These are phyloP conservation scores for Cotesia congregata DNA, from an alignment of 2,888 invertebrate species.

Conservation along the genomic window DNA sequence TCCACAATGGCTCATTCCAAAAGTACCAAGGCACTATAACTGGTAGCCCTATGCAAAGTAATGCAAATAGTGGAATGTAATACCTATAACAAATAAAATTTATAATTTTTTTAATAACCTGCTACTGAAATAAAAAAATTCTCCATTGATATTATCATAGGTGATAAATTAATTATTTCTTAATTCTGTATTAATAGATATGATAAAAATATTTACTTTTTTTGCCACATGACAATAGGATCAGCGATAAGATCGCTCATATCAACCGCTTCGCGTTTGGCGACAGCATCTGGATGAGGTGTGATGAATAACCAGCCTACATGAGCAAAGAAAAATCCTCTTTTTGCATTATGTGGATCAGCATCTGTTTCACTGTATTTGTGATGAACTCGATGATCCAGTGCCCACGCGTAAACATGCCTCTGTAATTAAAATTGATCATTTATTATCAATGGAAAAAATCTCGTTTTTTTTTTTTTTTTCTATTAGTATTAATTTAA, in stretches of 20 bases:
- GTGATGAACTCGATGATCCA: constrained; percentile 91
- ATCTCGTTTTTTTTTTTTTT: background rate
- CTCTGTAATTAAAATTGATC: constrained; percentile 71
- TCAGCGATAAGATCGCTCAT: constrained; percentile 81
- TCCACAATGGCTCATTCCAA: constrained; percentile 86
- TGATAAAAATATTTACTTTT: constrained; percentile 70
- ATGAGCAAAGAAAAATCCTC: constrained; percentile 93
- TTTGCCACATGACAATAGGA: constrained; percentile 83
- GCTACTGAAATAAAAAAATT: too few species aligned
- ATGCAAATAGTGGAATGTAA: constrained; percentile 80
- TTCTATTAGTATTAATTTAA: background rate
- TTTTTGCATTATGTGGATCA: constrained; percentile 86
- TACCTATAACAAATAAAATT: constrained; percentile 71
- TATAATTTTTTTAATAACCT: background rate
- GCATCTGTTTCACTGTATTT: constrained; percentile 90
- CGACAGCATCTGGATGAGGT: constrained; percentile 84
- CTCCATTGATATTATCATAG: too few species aligned
- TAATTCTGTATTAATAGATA: too few species aligned
- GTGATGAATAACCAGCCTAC: constrained; percentile 92
- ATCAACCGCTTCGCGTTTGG: constrained; percentile 78
- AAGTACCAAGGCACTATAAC: constrained; percentile 84
- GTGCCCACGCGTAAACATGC: constrained; percentile 88
- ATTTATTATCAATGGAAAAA: background rate
- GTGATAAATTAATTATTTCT: too few species aligned
- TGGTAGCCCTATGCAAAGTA: constrained; percentile 79